Base-by-base conservation (phyloP, 2,888 invertebrate genomes). In the Malthinus flaveolus region DNA sequence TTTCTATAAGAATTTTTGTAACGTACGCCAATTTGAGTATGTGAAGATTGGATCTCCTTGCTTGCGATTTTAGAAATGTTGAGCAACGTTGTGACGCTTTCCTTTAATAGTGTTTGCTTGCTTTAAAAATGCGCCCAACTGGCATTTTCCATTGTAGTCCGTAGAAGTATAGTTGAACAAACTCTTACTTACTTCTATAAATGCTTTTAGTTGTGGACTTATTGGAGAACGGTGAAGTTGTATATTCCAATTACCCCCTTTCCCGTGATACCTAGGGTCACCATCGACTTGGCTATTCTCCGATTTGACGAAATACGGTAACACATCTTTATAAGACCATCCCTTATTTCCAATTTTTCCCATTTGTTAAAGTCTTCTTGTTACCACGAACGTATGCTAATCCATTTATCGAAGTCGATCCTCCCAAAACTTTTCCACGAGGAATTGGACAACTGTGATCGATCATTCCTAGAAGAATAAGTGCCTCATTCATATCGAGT, bases 41-140 rank as follows among this genome's bases (percentile, higher is more conserved):
- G 72, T 86, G 84, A 9, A 93, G 80, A 71, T 93, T 92, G 6
- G 71, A 67, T 31, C 90, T 81, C 7, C 80, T 72, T 8, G 84
- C 78, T 4, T 87, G 82, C 0, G 91, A 89, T 64, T 84, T 82
- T 9, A 92, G 78, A 74, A 90, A 92, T 0, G 91, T 71, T 89
- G 89, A 2, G 86, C 84, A 0, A 89, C 85, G 71, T 91, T 91
- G 65, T 90, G 88, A 55, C 93, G 81, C 4, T 11, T 15, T n/a
- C 15, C 13, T 13, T 7, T 39, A n/a, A 39, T 77, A 1, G 82
- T 83, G 13, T 84, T 88, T 1, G 84, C 80, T 72, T 87, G 89
- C 2, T 85, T 73, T 53, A 81, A 83, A 31, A 85, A 83, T 59
- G 87, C 86, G 6, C 88, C 89, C 0, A 83, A 78, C 69, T 84